phyloP scores from a whole-genome alignment of 1,140 invertebrate genomes.

The Caenorhabditis inopinata region DNA sequence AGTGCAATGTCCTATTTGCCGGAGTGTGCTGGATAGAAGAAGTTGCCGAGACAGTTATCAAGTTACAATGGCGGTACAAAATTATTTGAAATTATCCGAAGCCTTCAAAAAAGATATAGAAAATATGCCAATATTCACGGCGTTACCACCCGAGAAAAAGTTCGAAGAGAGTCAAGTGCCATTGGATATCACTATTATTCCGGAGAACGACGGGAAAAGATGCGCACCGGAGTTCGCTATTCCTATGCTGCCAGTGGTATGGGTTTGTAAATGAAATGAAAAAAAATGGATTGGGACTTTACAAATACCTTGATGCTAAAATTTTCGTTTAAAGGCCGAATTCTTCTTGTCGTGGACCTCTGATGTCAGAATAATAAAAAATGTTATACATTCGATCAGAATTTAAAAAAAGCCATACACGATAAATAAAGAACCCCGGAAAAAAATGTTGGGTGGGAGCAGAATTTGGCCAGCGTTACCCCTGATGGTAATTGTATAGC shows the following conservation, averaged over 20 bases:
- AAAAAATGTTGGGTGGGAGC: too few species aligned
- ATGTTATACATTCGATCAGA: too few species aligned
- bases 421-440: too few species aligned
- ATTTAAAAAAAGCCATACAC: too few species aligned
- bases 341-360: too few species aligned
- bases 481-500: too few species aligned
- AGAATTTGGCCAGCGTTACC: too few species aligned
- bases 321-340: too few species aligned
- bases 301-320: too few species aligned
- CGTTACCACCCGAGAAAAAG: neutral
- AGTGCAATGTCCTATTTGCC: conserved; percentile 29
- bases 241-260: neutral
- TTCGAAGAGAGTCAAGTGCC: conserved; percentile 1
- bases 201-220: conserved; percentile 22
- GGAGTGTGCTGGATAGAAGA: neutral
- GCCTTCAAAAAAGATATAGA: neutral
- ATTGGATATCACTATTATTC: conserved; percentile 8
- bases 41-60: neutral
- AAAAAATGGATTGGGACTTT: too few species aligned
- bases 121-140: neutral
- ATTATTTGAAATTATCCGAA: neutral
- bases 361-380: too few species aligned
- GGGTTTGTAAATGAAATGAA: neutral
- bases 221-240: neutral
- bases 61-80: neutral